Percentiles rank a stretch among this genome's conserved stretches.
Evolutionary conservation across 2,113 vertebrate genomes (phyloP).

Genomic region (Antechinus stuartii): DNA sequence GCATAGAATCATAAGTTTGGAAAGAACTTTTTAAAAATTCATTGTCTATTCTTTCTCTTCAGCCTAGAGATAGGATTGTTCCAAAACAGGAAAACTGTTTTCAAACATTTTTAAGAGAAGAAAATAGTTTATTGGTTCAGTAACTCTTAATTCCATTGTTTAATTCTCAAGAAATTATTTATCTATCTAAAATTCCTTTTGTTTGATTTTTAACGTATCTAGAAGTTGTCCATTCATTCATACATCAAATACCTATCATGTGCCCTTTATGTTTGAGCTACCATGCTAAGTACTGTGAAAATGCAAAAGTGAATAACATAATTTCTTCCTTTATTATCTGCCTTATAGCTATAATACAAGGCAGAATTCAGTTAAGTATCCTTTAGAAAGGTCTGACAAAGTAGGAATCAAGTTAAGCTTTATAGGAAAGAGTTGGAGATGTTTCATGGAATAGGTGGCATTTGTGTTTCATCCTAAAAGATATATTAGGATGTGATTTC

Average conservation of each 20-base stretch:
- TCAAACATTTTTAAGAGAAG: constrained; percentile 13
- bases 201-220: not conserved
- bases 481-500: not conserved
- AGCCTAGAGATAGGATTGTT: constrained; percentile 8
- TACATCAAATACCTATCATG: not conserved
- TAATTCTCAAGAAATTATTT: constrained; percentile 32
- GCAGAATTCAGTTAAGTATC: not conserved
- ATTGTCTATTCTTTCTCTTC: not conserved
- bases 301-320: not conserved
- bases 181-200: constrained; percentile 6
- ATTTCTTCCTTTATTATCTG: not conserved
- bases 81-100: constrained; percentile 17
- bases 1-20: not conserved
- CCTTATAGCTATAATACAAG: not conserved
- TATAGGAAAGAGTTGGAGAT: too few relatives aligned
- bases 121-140: constrained; percentile 12
- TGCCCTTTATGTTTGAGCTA: not conserved
- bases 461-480: not conserved
- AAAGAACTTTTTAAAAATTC: not conserved
- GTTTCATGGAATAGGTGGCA: not conserved
- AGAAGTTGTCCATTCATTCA: not conserved
- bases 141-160: constrained; percentile 13
- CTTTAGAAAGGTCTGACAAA: not conserved
- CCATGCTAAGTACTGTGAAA: not conserved
- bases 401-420: too few relatives aligned